A percentile compares a stretch with the other conserved stretches of the same genome.
Conservation (phyloP, 1,140 invertebrate genomes). For the Zaprionus ornatus region DNA sequence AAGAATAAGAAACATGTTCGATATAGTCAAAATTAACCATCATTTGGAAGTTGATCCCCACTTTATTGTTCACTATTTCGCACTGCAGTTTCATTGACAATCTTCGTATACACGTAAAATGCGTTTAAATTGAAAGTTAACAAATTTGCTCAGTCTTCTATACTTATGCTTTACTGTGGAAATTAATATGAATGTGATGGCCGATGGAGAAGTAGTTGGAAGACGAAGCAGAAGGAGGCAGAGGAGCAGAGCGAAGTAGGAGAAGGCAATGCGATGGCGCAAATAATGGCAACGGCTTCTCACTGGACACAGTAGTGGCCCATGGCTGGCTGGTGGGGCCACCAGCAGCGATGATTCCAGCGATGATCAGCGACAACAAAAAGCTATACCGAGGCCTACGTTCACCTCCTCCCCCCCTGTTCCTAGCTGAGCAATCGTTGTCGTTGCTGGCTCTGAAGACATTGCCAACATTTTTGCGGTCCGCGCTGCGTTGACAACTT, state of each 20-base stretch:
- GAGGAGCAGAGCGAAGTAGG: not conserved
- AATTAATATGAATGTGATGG: slow-evolving; percentile 34
- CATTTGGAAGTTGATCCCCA: too few species aligned
- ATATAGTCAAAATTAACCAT: too few species aligned
- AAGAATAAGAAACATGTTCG: too few species aligned
- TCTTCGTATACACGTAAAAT: too few species aligned
- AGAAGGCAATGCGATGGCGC: slow-evolving; percentile 49
- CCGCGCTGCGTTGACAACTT: slow-evolving; percentile 69
- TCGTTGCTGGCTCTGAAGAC: slow-evolving; percentile 31
- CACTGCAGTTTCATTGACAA: too few species aligned
- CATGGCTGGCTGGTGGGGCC: slow-evolving; percentile 14
- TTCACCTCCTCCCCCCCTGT: not conserved
- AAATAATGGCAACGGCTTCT: slow-evolving; percentile 53
- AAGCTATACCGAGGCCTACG: not conserved
- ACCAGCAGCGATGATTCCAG: slow-evolving; percentile 41
- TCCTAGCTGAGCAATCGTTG: slow-evolving; percentile 8
- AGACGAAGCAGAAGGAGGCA: not conserved
- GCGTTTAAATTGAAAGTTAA: too few species aligned
- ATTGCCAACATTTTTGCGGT: slow-evolving; percentile 74
- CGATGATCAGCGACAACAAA: slow-evolving; percentile 20
- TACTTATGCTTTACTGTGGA: slow-evolving; percentile 6
- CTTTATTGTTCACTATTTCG: too few species aligned
- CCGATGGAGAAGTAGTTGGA: slow-evolving; percentile 3
- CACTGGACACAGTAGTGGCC: slow-evolving; percentile 17
- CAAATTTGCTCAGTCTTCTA: not conserved